Percentiles rank a stretch among this genome's conserved stretches.
These are phyloP conservation scores for Megathymus violae DNA, from an alignment of 1,140 invertebrate species.

Conservation along the genomic window DNA sequence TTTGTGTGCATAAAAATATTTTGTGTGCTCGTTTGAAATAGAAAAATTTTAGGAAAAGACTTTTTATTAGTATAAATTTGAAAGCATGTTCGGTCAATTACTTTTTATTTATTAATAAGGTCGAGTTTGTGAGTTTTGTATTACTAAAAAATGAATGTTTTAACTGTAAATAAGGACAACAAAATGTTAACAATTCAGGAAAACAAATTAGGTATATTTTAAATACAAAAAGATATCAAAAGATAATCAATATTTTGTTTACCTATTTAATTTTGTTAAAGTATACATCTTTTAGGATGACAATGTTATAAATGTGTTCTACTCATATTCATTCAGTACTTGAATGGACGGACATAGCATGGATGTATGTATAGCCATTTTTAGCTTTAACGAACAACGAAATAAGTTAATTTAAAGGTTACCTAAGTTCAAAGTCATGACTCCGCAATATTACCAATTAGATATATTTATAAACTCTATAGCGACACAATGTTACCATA, in stretches of 20 bases:
- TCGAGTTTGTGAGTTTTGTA: no score
- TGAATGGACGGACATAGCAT: constrained; percentile 6
- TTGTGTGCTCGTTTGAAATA: no score
- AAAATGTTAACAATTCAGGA: no score
- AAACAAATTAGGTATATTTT: no score
- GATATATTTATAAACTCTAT: constrained; percentile 24
- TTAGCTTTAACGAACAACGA: constrained; percentile 60
- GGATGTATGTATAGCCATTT: constrained; percentile 46
- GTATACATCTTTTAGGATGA: not conserved
- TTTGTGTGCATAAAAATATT: no score
- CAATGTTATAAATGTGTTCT: constrained; percentile 2
- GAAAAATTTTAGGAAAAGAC: no score
- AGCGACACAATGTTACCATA: constrained; percentile 41
- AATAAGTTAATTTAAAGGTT: constrained; percentile 34
- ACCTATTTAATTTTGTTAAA: not conserved
- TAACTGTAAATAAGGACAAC: no score
- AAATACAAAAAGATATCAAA: not conserved
- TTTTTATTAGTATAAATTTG: no score
- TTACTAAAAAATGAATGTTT: no score
- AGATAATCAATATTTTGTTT: not conserved
- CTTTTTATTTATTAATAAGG: no score
- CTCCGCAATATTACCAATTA: constrained; percentile 27
- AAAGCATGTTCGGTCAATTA: not conserved
- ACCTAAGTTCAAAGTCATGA: constrained; percentile 23
- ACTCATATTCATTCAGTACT: constrained; percentile 9